phyloP scores from a whole-genome alignment of 2,888 invertebrate species.

The Lamellibrachia satsuma region DNA sequence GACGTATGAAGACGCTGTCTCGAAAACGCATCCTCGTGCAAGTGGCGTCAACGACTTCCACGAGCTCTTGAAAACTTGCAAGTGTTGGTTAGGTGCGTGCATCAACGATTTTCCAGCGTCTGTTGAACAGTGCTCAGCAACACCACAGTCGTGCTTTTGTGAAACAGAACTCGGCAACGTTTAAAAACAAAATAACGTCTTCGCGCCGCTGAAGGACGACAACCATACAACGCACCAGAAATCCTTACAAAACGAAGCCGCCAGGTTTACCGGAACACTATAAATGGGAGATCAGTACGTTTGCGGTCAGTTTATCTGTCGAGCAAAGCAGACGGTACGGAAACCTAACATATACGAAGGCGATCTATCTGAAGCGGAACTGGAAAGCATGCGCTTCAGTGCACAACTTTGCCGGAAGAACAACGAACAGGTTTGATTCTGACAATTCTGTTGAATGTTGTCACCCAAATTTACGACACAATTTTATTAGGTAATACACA shows the following conservation, averaged over 20 bases:
- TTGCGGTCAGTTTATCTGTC: not conserved
- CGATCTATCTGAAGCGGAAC: conserved; percentile 7
- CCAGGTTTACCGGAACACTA: not conserved
- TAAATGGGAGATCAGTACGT: not conserved
- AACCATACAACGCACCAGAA: not conserved
- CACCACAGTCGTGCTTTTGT: not conserved
- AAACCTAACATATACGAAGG: not conserved
- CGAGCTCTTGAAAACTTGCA: conserved; percentile 6
- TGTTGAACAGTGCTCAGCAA: not conserved
- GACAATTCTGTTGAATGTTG: not conserved
- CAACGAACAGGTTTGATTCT: not conserved
- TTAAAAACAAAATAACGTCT: not conserved
- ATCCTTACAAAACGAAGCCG: not conserved
- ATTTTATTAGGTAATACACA: not conserved
- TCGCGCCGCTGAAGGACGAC: not conserved
- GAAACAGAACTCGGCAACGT: not conserved
- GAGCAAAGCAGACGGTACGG: not conserved
- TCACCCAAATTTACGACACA: not conserved
- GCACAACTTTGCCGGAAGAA: conserved; percentile 17
- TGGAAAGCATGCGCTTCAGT: not conserved
- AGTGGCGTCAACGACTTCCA: conserved; percentile 3
- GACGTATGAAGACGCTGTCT: not conserved
- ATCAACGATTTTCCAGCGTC: not conserved
- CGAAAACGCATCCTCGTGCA: not conserved
- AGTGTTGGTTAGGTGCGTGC: conserved; percentile 3